Percentiles rank a stretch among this genome's conserved stretches.
These are phyloP conservation scores for Eurytoma adleriae DNA, from an alignment of 2,888 invertebrate genomes.

Conservation along the genomic window DNA sequence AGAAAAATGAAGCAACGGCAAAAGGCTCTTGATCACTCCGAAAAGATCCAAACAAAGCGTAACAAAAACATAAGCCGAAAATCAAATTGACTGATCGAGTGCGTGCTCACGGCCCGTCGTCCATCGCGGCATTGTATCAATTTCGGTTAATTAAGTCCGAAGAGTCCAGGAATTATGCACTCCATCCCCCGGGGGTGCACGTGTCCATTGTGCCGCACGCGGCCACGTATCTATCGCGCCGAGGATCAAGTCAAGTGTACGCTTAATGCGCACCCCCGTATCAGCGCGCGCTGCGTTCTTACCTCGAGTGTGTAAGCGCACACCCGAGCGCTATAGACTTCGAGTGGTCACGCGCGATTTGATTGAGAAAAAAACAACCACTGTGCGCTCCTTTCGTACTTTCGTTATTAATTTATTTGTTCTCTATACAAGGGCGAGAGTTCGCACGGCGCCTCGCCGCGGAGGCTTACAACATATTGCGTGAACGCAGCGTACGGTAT, in stretches of 20 bases:
- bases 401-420: slow-evolving; percentile 52
- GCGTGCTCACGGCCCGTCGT: neutral
- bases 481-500: too few species aligned
- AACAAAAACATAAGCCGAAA: neutral
- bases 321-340: slow-evolving; percentile 1
- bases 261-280: slow-evolving; percentile 6
- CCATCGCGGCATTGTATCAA: slow-evolving; percentile 63
- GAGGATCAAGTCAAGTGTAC: slow-evolving; percentile 43
- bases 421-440: slow-evolving; percentile 38
- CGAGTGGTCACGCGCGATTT: slow-evolving; percentile 55
- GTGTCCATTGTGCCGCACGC: slow-evolving; percentile 62
- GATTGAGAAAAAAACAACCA: slow-evolving; percentile 36
- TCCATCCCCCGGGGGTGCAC: slow-evolving; percentile 55
- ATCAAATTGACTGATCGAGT: neutral
- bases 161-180: slow-evolving; percentile 53
- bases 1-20: neutral
- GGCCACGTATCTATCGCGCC: neutral
- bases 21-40: neutral
- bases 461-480: neutral
- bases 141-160: slow-evolving; percentile 68
- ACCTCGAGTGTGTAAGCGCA: neutral
- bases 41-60: neutral
- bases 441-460: slow-evolving; percentile 19
- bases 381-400: slow-evolving; percentile 6
- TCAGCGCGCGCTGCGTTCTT: neutral